Conservation (phyloP, 2,797 vertebrate genomes). For the Centroberyx gerrardi region DNA sequence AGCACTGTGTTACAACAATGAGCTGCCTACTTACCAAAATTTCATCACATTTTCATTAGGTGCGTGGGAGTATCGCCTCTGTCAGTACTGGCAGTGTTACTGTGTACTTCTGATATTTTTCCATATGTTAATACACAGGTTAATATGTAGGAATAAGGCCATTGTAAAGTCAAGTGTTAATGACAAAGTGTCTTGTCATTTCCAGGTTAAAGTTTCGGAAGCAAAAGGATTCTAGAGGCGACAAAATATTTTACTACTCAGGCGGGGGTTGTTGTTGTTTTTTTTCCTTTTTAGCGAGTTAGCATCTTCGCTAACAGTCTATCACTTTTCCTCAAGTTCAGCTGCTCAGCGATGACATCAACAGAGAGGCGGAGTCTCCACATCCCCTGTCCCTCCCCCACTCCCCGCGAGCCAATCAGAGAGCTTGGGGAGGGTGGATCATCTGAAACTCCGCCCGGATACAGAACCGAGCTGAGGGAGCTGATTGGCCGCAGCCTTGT, state of each 20-base stretch:
- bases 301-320: slow-evolving; percentile 14
- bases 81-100: too few relatives aligned
- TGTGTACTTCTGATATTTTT: too few relatives aligned
- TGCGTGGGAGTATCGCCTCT: too few relatives aligned
- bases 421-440: slow-evolving; percentile 69
- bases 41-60: too few relatives aligned
- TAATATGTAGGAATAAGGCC: too few relatives aligned
- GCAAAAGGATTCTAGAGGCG: slow-evolving; percentile 42
- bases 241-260: slow-evolving; percentile 9
- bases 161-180: background rate
- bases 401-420: slow-evolving; percentile 55
- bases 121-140: too few relatives aligned
- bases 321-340: slow-evolving; percentile 30
- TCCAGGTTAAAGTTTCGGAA: background rate
- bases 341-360: slow-evolving; percentile 70
- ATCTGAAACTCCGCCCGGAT: slow-evolving; percentile 70
- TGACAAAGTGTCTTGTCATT: background rate
- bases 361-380: slow-evolving; percentile 69
- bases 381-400: slow-evolving; percentile 69
- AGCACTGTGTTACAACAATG: too few relatives aligned
- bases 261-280: background rate
- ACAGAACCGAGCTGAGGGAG: slow-evolving; percentile 51
- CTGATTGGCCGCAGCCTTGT: slow-evolving; percentile 61
- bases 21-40: too few relatives aligned
- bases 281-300: slow-evolving; percentile 1